Base-by-base conservation (phyloP, 2,113 vertebrate species). In the Poeciliopsis occidentalis region DNA sequence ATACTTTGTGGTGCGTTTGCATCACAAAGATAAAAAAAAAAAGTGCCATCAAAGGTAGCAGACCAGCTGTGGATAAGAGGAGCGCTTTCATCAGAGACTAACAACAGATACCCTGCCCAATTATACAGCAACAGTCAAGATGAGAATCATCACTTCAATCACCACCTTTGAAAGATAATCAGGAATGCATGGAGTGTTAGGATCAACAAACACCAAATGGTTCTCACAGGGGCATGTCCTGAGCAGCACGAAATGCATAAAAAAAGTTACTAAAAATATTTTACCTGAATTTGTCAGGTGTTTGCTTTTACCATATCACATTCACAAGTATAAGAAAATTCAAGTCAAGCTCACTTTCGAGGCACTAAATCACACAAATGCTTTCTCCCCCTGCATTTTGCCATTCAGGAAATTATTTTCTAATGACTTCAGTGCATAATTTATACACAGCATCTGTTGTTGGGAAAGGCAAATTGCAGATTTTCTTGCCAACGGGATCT, bases 391-490 rank as follows among this genome's bases (percentile, higher is more conserved):
- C 27, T 37, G 27, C 65, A 39, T 78, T 87, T 82, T 82, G 68
- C 63, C 76, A 89, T 90, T 85, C 64, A 88, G 85, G 74, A 83
- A 92, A 87, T 89, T 76, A 90, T 91, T 92, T 91, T 92, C 79
- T 85, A 86, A 92, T 92, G 83, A 92, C 82, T 88, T 85, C n/a
- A 65, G 60, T 92, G 72, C 77, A 92, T 92, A 82, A 93, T 93
- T 93, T 87, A 92, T 86, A 89, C 34, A 81, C 71, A 78, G 84
- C 88, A 93, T 93, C 90, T 93, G 92, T 87, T 91, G 84, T 85
- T 89, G 84, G 88, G 80, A 70, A 82, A 76, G 76, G 81, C 73
- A 60, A 77, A 83, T 74, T 67, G 57, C 82, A 76, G 75, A 85
- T 85, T 90, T 90, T 57, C 72, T 75, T 85, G 89, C 91, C 88